Conservation (phyloP, 2,113 vertebrate species). For the Chaetodon trifascialis region DNA sequence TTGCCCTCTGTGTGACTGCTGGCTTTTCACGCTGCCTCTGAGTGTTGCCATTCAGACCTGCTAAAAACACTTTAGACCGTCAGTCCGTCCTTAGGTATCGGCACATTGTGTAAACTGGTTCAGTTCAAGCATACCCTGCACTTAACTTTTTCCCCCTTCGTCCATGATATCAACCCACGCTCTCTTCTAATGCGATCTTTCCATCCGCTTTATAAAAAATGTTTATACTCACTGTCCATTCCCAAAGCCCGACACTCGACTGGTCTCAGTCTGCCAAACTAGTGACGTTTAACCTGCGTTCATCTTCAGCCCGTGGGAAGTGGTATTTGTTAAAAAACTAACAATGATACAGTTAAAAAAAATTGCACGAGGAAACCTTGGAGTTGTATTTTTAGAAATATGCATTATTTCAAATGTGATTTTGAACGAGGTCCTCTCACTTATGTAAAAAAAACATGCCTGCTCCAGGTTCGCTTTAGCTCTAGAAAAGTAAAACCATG, state of each 20-base stretch:
- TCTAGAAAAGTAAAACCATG: background rate
- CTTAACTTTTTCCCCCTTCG: no score
- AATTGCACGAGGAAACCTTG: no score
- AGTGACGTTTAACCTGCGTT: background rate
- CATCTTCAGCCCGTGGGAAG: no score
- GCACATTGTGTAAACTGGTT: no score
- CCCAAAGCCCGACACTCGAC: no score
- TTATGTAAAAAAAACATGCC: background rate
- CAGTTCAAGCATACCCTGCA: background rate
- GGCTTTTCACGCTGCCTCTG: background rate
- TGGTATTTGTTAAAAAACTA: background rate
- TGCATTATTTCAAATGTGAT: no score
- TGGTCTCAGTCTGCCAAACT: no score
- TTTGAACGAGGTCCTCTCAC: background rate
- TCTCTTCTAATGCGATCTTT: background rate
- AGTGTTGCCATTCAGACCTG: background rate
- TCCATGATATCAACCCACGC: no score
- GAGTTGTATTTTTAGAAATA: background rate
- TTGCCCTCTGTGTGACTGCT: background rate
- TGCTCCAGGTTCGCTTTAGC: background rate
- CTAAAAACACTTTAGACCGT: background rate
- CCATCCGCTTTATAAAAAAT: no score
- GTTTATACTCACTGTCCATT: background rate
- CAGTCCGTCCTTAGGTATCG: background rate
- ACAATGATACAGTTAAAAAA: background rate